Evolutionary conservation across 2,888 invertebrate genomes (phyloP), one percentile per base, ranked within the genome.

Genomic region (Ellobium chinense): DNA sequence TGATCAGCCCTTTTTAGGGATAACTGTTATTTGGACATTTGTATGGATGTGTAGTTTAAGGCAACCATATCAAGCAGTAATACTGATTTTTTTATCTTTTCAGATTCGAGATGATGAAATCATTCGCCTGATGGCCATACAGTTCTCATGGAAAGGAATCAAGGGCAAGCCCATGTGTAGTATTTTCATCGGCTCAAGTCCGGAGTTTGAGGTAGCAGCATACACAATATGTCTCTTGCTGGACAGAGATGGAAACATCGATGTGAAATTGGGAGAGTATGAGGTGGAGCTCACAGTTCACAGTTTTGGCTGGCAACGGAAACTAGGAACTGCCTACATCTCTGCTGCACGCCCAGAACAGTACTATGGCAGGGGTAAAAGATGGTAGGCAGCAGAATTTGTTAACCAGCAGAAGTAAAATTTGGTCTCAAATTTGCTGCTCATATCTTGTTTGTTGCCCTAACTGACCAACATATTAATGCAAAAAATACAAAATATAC

Each of bases 131-230:
- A 85, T 93, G 14, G 90, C 92, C 21, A 85, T 93, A 37, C 92
- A 93, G 85, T 93, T 93, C 80, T 87, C 87, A n/a, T 92, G 90
- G 90, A 86, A 80, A 56, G 87, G 83, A n/a, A 89, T 85, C 24
- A 87, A 87, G 54, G 87, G 85, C 12, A 93, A 93, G 84, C 91
- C 92, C 4, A 88, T 92, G 80, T 91, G 91, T 74, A 91, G 91
- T 79, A 89, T 89, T 39, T 92, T 92, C 81, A 84, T 92, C 34
- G 92, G 92, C 31, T 90, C 92, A 12, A 92, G 92, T 83, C 93
- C 93, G 2, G 93, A 93, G 87, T 93, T 93, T 87, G 93, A 93
- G 83, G 88, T 93, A 60, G 92, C 92, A 24, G 87, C 90, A 0
- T 93, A 92, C 86, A 91, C 92, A 5, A 79, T 92, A 12, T 87